Percentiles rank a stretch among this genome's conserved stretches.
These are phyloP conservation scores for Phengaris arion DNA, from an alignment of 2,888 invertebrate genomes.

Conservation along the genomic window DNA sequence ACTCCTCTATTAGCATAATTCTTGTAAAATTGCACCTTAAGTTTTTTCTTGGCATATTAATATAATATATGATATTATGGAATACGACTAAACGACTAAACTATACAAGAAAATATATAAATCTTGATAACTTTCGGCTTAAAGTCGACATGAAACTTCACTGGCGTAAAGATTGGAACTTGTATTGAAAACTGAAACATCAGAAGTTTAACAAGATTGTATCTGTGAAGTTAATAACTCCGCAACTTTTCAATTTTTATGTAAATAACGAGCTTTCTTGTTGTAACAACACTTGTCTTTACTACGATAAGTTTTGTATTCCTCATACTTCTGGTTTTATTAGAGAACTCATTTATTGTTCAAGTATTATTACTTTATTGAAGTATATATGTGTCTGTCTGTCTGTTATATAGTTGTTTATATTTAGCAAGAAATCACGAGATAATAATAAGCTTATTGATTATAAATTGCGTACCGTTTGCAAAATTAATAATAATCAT, in stretches of 20 bases:
- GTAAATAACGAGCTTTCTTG: conserved; percentile 10
- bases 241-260: conserved; percentile 16
- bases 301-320: not conserved
- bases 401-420: no score
- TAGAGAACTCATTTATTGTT: not conserved
- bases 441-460: no score
- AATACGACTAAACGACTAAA: not conserved
- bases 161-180: conserved; percentile 5
- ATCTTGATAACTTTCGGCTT: conserved; percentile 8
- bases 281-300: conserved; percentile 3
- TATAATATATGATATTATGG: not conserved
- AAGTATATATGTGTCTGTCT: no score
- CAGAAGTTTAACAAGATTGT: conserved; percentile 3
- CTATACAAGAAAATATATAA: not conserved
- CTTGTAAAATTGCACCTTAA: no score
- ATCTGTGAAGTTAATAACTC: conserved; percentile 12
- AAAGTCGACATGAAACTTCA: not conserved
- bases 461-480: no score
- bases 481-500: no score
- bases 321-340: not conserved
- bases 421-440: no score
- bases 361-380: not conserved
- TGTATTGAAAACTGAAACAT: conserved; percentile 17
- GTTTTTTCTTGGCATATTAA: not conserved
- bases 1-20: no score